Evolutionary conservation across 2,797 vertebrate species (phyloP), one percentile per base, ranked within the genome.

Genomic region (Microctenopoma lineatum): DNA sequence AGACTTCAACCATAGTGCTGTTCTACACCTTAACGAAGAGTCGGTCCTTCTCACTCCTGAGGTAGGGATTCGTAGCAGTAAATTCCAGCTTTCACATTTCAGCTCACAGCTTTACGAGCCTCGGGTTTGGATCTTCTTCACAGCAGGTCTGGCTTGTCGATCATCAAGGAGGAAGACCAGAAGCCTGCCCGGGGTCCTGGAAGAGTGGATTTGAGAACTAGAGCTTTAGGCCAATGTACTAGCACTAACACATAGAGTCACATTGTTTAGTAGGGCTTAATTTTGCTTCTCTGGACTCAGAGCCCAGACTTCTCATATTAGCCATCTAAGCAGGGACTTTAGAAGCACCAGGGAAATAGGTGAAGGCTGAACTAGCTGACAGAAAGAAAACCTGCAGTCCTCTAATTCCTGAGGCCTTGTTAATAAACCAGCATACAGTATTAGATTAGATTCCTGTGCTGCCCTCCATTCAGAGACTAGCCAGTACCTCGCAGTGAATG

Each of bases 1-100:
- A 0, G 75, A 65, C 38, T 90, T 92, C 47, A 87, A 89, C 32
- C 88, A 87, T 73, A 87, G 67, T 25, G 86, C 84, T 48, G 77
- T 87, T 9, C 92, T 96, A 14, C 93, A 92, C 81, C 92, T 92
- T 5, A 92, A 96, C 25, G 95, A 96, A 68, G 94, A 95, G 38
- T 87, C 91, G 0, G 66, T 93, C 45, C 81, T 93, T 66, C 80
- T 84, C 5, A 81, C 80, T 51, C 81, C 89, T n/a, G 89, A 96
- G 94, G 95, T 96, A 92, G 53, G 73, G 32, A 41, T 38, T 59
- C 27, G n/a, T 32, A 45, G n/a, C 38, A 9, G 9, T 46, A 18
- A 54, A 38, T 44, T 79, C 47, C 14, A 56, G 51, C 44, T 65
- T 75, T 59, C n/a, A 16, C 8, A 26, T 61, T 58, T 50, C 15